phyloP scores from a whole-genome alignment of 2,797 vertebrate genomes.

The Catamblyrhynchus diadema region DNA sequence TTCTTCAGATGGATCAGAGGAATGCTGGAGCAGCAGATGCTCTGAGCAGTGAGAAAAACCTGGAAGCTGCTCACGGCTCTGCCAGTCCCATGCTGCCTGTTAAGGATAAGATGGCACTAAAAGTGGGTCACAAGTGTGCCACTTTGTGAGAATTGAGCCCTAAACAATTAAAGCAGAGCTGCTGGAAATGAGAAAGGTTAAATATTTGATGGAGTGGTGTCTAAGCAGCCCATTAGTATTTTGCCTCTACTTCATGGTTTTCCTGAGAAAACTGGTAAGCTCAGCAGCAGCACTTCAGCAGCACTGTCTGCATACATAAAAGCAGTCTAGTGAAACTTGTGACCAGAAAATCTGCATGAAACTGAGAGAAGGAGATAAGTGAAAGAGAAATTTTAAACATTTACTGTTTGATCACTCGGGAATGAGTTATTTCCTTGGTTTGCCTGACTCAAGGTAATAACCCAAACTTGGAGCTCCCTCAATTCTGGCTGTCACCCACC shows the following conservation, averaged over 20 bases:
- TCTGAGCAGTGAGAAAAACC: neutral
- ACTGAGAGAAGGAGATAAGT: neutral
- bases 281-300: constrained; percentile 20
- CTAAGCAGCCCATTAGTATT: constrained; percentile 42
- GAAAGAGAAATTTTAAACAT: neutral
- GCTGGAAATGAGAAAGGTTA: constrained; percentile 44
- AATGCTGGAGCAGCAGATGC: neutral
- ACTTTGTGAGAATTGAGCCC: constrained; percentile 15
- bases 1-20: neutral
- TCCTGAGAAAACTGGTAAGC: constrained; percentile 24
- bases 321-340: neutral
- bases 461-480: neutral
- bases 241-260: neutral
- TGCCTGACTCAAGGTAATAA: neutral
- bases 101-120: neutral
- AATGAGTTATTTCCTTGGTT: neutral
- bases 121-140: constrained; percentile 21
- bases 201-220: constrained; percentile 51
- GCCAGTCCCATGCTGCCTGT: neutral
- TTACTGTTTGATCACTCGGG: neutral
- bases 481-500: neutral
- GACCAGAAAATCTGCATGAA: constrained; percentile 10
- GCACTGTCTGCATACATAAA: constrained; percentile 13
- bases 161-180: constrained; percentile 45
- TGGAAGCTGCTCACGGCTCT: neutral